Percentiles rank a stretch among this genome's conserved stretches.
Conservation (phyloP, 2,888 invertebrate species). For the Trachelus iudaicus region DNA sequence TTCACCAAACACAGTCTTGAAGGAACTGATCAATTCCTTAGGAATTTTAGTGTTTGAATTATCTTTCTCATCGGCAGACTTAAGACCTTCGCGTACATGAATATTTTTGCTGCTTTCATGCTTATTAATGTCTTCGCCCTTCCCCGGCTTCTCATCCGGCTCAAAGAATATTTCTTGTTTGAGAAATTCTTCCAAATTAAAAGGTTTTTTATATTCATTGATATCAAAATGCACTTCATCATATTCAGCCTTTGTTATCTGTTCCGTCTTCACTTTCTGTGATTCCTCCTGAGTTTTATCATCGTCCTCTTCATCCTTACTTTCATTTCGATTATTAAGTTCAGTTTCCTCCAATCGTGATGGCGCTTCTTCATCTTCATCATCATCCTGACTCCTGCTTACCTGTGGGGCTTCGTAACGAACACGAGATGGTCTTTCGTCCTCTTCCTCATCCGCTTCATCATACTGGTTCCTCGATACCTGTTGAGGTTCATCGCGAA, state of each 20-base stretch:
- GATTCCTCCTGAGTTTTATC: slow-evolving; percentile 4
- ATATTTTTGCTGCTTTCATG: slow-evolving; percentile 58
- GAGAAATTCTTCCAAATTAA: slow-evolving; percentile 44
- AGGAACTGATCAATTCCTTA: slow-evolving; percentile 38
- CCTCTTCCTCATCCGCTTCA: slow-evolving; percentile 7
- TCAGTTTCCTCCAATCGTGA: too few species aligned
- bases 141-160: background rate
- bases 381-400: slow-evolving; percentile 29
- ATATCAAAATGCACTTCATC: slow-evolving; percentile 39
- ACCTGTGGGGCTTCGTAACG: slow-evolving; percentile 5
- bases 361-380: slow-evolving; percentile 11
- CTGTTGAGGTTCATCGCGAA: slow-evolving; percentile 12
- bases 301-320: slow-evolving; percentile 47
- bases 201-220: slow-evolving; percentile 44
- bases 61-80: slow-evolving; percentile 39
- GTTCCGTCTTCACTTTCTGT: background rate
- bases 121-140: slow-evolving; percentile 3
- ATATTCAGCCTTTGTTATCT: slow-evolving; percentile 5
- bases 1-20: too few species aligned
- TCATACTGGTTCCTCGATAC: background rate
- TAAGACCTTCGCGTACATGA: slow-evolving; percentile 57
- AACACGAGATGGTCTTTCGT: slow-evolving; percentile 52
- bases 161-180: slow-evolving; percentile 34
- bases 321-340: background rate
- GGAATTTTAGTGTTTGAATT: slow-evolving; percentile 43